These are phyloP conservation scores for Podotricha telesiphe DNA, from an alignment of 2,888 invertebrate genomes.

Conservation along the genomic window DNA sequence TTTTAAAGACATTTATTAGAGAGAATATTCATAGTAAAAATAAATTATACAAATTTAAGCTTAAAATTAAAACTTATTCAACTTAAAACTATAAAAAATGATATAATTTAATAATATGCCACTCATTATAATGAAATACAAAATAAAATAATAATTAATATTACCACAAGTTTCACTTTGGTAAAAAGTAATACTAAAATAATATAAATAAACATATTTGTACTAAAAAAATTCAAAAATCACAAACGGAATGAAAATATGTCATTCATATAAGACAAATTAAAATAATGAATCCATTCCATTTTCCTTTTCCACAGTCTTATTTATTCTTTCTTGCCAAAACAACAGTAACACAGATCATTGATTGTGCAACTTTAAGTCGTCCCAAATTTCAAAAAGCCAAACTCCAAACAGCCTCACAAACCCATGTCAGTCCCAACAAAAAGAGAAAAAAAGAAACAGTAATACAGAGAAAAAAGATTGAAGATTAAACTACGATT, in stretches of 20 bases:
- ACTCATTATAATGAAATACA: background rate
- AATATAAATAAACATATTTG: slow-evolving; percentile 9
- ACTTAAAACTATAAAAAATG: slow-evolving; percentile 7
- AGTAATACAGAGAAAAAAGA: background rate
- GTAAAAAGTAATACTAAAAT: slow-evolving; percentile 9
- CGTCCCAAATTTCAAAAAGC: background rate
- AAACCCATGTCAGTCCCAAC: slow-evolving; percentile 6
- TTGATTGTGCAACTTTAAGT: slow-evolving; percentile 1
- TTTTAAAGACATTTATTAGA: slow-evolving; percentile 14
- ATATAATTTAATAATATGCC: background rate
- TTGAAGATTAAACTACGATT: slow-evolving; percentile 12
- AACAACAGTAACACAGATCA: slow-evolving; percentile 1
- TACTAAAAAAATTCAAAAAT: background rate
- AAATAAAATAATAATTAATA: background rate
- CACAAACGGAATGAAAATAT: background rate
- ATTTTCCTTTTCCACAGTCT: background rate
- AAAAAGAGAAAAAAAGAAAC: no score
- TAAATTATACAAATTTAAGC: slow-evolving; percentile 22
- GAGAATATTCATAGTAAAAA: slow-evolving; percentile 14
- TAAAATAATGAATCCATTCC: slow-evolving; percentile 5
- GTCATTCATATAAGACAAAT: background rate
- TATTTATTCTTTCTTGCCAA: background rate
- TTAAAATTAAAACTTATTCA: slow-evolving; percentile 16
- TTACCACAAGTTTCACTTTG: slow-evolving; percentile 23
- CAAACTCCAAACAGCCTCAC: background rate